These are phyloP conservation scores for Piaya cayana DNA, from an alignment of 2,113 vertebrate species.

Conservation along the genomic window DNA sequence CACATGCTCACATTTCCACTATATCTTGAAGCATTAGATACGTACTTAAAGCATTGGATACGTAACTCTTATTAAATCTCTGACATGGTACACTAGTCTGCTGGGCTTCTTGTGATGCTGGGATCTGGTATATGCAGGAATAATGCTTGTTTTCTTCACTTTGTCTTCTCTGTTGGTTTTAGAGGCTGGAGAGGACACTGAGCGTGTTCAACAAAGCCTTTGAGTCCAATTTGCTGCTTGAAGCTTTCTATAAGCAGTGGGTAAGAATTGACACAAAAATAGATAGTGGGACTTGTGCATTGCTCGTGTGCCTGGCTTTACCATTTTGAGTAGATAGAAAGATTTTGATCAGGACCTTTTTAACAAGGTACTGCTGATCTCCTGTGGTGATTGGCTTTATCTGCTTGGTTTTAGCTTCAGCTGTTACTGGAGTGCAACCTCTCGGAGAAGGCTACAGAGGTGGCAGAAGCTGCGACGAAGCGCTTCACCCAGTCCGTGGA, in stretches of 20 bases:
- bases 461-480: slow-evolving; percentile 75
- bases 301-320: background rate
- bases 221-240: slow-evolving; percentile 78
- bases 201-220: slow-evolving; percentile 81
- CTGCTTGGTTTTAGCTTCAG: slow-evolving; percentile 64
- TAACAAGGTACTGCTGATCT: background rate
- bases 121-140: background rate
- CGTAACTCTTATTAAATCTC: background rate
- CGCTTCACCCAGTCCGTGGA: slow-evolving; percentile 78
- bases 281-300: background rate
- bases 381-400: background rate
- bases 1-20: background rate
- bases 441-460: slow-evolving; percentile 70
- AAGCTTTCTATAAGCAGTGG: slow-evolving; percentile 88
- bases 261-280: slow-evolving; percentile 72
- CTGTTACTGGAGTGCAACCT: slow-evolving; percentile 72
- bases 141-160: background rate
- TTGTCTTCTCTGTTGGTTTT: slow-evolving; percentile 31
- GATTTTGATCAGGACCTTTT: background rate
- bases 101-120: background rate
- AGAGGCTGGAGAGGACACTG: slow-evolving; percentile 86
- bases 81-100: background rate
- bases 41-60: background rate
- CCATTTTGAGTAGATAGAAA: background rate
- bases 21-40: background rate